Evolutionary conservation across 2,888 invertebrate genomes (phyloP), one percentile per base, ranked within the genome.

Genomic region (Heliconius ismenius): DNA sequence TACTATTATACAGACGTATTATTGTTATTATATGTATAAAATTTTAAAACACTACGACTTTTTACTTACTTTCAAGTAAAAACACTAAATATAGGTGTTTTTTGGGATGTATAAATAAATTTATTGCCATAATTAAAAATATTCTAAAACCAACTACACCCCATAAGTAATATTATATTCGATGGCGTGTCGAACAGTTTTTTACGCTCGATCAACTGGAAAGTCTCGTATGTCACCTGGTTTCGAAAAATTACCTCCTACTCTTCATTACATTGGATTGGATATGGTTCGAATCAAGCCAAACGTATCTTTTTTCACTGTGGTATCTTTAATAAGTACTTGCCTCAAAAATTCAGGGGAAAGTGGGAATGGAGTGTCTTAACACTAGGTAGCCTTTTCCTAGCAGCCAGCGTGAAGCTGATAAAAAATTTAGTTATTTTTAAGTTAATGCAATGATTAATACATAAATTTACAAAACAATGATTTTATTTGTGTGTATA

Each of bases 161-260:
- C 80, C 49, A 63, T 63, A 67, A 79, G 91, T 89, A 92, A 93
- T 88, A 80, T 81, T 86, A 92, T 86, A 90, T 87, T 83, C 82
- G 74, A 80, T 89, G 79, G 89, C 88, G 88, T 89, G 91, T 85
- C 87, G 87, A 89, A 86, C 88, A 85, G 87, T 88, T 92, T 92
- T 92, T 92, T 91, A 90, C 89, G 93, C 92, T 93, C 86, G 84
- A 89, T 87, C 88, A 86, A 92, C 90, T 90, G 84, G 86, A 84
- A 81, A 89, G 91, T 89, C 86, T 93, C 92, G 85, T 85, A 81
- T 92, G 86, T 88, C 93, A 91, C 91, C 89, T 91, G 90, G 84
- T 84, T 87, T 85, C 81, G 76, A 73, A 79, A 79, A 76, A 76
- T 75, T 77, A 49, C 28, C 36, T 76, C 73, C 69, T 26, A 78